Percentiles rank a stretch among this genome's conserved stretches.
Evolutionary conservation across 2,888 invertebrate species (phyloP).

Genomic region (Lamellibrachia satsuma): DNA sequence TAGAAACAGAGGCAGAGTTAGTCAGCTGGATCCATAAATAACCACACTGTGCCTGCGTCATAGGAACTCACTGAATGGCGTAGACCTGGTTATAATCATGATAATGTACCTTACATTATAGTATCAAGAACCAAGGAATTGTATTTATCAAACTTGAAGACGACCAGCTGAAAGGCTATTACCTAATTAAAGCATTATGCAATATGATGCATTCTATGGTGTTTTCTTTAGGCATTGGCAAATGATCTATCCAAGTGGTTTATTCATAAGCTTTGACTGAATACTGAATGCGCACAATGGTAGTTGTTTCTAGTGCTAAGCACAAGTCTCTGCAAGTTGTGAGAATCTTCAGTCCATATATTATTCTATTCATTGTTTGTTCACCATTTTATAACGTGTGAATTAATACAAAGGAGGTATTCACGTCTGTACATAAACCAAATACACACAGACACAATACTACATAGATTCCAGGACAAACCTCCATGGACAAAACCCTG

Average conservation of each 20-base stretch:
- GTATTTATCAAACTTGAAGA: background rate
- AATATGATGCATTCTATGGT: background rate
- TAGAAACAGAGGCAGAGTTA: background rate
- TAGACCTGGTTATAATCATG: background rate
- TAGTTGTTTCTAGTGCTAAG: background rate
- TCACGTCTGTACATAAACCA: background rate
- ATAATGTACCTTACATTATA: background rate
- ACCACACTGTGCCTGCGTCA: background rate
- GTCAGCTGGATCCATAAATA: background rate
- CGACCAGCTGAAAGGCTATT: background rate
- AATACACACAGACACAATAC: background rate
- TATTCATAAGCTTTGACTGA: background rate
- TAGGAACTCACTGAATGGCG: background rate
- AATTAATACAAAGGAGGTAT: background rate
- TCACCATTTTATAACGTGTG: background rate
- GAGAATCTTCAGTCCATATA: background rate
- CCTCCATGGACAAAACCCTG: too few species aligned
- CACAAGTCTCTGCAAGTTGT: background rate
- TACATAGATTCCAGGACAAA: too few species aligned
- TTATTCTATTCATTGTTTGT: background rate
- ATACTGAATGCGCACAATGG: background rate
- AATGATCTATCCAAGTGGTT: background rate
- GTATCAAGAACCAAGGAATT: background rate
- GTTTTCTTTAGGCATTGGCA: background rate
- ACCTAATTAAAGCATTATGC: background rate